Conservation (phyloP, 2,113 vertebrate species). For the Lycaon pictus region DNA sequence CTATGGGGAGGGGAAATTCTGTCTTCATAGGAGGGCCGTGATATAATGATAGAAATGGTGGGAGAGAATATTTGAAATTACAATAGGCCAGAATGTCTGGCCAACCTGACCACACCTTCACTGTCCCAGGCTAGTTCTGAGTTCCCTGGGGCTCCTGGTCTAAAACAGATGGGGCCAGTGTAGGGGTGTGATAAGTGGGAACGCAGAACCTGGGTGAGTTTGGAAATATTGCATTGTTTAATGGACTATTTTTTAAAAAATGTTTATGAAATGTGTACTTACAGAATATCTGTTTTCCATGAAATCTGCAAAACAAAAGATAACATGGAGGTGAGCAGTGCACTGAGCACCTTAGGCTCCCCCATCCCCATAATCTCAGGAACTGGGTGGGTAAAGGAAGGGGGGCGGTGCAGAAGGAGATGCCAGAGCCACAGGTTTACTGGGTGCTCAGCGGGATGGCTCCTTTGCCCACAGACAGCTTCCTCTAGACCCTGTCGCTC, state of each 20-base stretch:
- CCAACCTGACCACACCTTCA: not conserved
- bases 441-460: not conserved
- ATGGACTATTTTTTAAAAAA: not conserved
- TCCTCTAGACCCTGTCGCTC: not conserved
- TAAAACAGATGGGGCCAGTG: not conserved
- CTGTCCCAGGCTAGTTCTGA: not conserved
- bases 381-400: not conserved
- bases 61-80: not conserved
- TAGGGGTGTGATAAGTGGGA: not conserved
- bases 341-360: not conserved
- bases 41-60: not conserved
- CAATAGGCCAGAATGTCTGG: not conserved
- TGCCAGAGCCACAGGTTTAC: not conserved
- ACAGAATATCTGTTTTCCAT: constrained; percentile 87
- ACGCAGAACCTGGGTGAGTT: not conserved
- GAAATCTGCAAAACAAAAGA: constrained; percentile 87
- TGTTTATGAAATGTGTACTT: constrained; percentile 79
- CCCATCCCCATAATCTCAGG: not conserved
- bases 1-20: not conserved
- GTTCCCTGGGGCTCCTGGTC: not conserved
- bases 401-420: not conserved
- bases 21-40: not conserved
- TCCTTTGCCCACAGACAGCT: not conserved
- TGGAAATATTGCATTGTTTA: not conserved
- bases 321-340: not conserved